These are phyloP conservation scores for Phalera bucephala DNA, from an alignment of 2,888 invertebrate species.

Conservation along the genomic window DNA sequence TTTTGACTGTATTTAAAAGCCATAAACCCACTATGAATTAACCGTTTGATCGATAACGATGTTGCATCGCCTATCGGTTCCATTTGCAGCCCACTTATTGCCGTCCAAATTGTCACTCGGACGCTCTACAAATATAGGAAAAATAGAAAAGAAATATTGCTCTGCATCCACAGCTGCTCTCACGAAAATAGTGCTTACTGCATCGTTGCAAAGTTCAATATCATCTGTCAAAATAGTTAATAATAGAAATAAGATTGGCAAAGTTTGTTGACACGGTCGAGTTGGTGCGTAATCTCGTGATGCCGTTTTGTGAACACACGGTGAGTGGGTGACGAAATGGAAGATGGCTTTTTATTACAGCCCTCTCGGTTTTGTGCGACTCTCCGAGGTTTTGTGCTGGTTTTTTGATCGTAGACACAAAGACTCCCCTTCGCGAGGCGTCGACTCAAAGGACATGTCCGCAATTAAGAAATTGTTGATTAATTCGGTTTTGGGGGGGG, in stretches of 20 bases:
- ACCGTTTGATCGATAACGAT: slow-evolving; percentile 13
- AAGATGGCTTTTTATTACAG: slow-evolving; percentile 34
- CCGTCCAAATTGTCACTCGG: slow-evolving; percentile 35
- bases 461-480: slow-evolving; percentile 18
- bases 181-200: slow-evolving; percentile 11
- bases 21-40: too few species aligned
- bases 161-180: slow-evolving; percentile 2
- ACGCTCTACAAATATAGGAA: slow-evolving; percentile 43
- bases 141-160: slow-evolving; percentile 45
- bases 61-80: slow-evolving; percentile 19
- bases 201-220: slow-evolving; percentile 12
- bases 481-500: neutral
- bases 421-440: slow-evolving; percentile 14
- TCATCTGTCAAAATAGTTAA: slow-evolving; percentile 26
- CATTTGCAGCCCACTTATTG: slow-evolving; percentile 38
- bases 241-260: slow-evolving; percentile 55
- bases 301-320: slow-evolving; percentile 41
- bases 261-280: slow-evolving; percentile 54
- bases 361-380: slow-evolving; percentile 6
- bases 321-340: slow-evolving; percentile 30
- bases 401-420: slow-evolving; percentile 16
- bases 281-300: slow-evolving; percentile 54
- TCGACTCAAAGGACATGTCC: slow-evolving; percentile 20
- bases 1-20: too few species aligned
- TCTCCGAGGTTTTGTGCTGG: slow-evolving; percentile 17